Conservation (phyloP, 2,888 invertebrate species). For the Brachyptera putata region DNA sequence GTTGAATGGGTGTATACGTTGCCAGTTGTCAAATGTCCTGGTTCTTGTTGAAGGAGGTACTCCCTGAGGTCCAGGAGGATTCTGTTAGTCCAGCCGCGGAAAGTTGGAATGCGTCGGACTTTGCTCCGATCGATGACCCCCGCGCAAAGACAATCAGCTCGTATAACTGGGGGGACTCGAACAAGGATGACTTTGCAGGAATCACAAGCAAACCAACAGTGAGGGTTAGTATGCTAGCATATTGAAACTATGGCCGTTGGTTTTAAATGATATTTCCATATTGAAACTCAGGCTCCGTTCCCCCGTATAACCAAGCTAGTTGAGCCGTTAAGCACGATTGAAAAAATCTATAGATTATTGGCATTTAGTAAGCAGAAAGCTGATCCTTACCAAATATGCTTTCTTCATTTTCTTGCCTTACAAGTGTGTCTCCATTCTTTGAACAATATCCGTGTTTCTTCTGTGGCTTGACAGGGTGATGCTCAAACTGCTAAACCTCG, state of each 20-base stretch:
- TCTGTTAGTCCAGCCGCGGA: not conserved
- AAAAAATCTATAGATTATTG: no score
- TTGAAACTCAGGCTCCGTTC: no score
- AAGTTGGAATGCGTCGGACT: slow-evolving; percentile 52
- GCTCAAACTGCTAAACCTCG: slow-evolving; percentile 19
- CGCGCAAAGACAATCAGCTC: slow-evolving; percentile 26
- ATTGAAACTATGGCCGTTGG: no score
- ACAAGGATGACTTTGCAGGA: slow-evolving; percentile 28
- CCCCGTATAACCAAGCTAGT: no score
- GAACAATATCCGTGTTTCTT: no score
- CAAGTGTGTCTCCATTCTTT: no score
- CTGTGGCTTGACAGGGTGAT: slow-evolving; percentile 9
- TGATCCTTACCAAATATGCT: no score
- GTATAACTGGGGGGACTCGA: slow-evolving; percentile 32
- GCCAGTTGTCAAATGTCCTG: not conserved
- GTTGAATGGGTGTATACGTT: no score
- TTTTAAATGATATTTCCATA: no score
- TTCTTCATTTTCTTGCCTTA: no score
- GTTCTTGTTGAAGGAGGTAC: not conserved
- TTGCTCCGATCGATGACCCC: slow-evolving; percentile 39
- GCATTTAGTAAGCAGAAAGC: no score
- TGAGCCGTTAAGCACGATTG: no score
- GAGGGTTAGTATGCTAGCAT: not conserved
- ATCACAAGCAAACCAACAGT: slow-evolving; percentile 18
- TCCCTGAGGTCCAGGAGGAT: not conserved